Evolutionary conservation across 2,113 vertebrate species (phyloP).

Genomic region (Sinocyclocheilus rhinocerous): DNA sequence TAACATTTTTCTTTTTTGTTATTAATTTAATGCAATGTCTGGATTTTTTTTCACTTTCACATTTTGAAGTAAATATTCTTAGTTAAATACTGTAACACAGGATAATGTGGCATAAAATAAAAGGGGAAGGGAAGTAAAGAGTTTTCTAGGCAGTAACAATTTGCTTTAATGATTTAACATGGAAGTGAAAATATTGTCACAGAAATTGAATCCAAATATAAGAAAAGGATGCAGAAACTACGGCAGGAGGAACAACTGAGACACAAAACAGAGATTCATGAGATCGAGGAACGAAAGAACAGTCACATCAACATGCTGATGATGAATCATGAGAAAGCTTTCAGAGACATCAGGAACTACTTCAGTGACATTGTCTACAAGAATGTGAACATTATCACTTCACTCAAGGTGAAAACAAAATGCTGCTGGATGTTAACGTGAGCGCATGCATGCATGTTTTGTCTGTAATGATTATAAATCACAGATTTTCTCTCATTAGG

Average conservation of each 20-base stretch:
- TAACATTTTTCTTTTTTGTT: background rate
- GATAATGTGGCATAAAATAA: background rate
- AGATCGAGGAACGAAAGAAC: slow-evolving; percentile 84
- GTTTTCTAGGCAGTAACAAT: background rate
- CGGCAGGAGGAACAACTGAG: slow-evolving; percentile 79
- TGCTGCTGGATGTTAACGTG: too few species aligned
- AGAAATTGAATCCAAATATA: slow-evolving; percentile 83
- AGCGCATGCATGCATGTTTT: too few species aligned
- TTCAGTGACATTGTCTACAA: slow-evolving; percentile 79
- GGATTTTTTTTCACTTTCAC: background rate
- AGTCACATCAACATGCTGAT: slow-evolving; percentile 77
- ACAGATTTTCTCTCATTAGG: background rate
- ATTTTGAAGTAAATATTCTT: background rate
- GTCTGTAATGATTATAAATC: background rate
- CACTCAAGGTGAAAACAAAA: slow-evolving; percentile 79
- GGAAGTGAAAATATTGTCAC: background rate
- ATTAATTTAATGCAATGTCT: background rate
- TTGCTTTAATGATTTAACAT: background rate
- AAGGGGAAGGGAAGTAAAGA: background rate
- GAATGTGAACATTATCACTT: slow-evolving; percentile 76
- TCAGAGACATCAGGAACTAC: slow-evolving; percentile 80
- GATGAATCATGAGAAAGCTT: slow-evolving; percentile 78
- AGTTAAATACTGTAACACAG: background rate
- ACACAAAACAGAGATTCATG: slow-evolving; percentile 79
- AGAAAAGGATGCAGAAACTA: slow-evolving; percentile 78